phyloP scores from a whole-genome alignment of 2,113 vertebrate species.

The Percina caprodes region DNA sequence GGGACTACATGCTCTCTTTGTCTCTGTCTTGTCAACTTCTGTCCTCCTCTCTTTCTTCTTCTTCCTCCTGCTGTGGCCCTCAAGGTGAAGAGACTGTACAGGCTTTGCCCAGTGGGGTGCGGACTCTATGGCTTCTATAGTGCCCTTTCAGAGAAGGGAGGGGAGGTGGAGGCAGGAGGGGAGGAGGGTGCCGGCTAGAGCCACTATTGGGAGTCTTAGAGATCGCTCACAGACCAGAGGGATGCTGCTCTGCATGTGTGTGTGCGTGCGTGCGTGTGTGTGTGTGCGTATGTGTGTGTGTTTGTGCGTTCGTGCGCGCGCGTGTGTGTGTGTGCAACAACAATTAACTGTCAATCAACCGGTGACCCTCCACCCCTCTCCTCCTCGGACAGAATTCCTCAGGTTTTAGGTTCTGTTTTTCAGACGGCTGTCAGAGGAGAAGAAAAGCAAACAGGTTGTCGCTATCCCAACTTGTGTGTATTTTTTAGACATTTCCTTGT shows the following conservation, averaged over 20 bases:
- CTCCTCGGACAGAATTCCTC: constrained; percentile 65
- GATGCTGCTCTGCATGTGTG: constrained; percentile 57
- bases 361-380: constrained; percentile 59
- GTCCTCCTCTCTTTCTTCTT: neutral
- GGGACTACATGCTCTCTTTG: constrained; percentile 7
- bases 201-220: constrained; percentile 43
- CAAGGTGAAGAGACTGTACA: constrained; percentile 60
- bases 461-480: constrained; percentile 24
- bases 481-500: constrained; percentile 19
- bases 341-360: constrained; percentile 77
- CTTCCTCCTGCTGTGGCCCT: constrained; percentile 49
- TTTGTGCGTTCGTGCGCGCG: constrained; percentile 22
- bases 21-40: constrained; percentile 28
- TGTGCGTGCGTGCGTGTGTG: constrained; percentile 26
- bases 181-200: constrained; percentile 20
- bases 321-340: constrained; percentile 19
- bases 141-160: constrained; percentile 50
- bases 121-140: constrained; percentile 58
- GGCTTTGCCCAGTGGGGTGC: constrained; percentile 51
- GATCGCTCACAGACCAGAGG: constrained; percentile 45
- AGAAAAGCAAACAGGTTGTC: constrained; percentile 71
- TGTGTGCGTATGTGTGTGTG: constrained; percentile 27
- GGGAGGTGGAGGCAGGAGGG: neutral
- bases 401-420: constrained; percentile 72
- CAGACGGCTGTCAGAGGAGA: constrained; percentile 35